Evolutionary conservation across 2,888 invertebrate species (phyloP).

Genomic region (Pseudococcus longispinus): DNA sequence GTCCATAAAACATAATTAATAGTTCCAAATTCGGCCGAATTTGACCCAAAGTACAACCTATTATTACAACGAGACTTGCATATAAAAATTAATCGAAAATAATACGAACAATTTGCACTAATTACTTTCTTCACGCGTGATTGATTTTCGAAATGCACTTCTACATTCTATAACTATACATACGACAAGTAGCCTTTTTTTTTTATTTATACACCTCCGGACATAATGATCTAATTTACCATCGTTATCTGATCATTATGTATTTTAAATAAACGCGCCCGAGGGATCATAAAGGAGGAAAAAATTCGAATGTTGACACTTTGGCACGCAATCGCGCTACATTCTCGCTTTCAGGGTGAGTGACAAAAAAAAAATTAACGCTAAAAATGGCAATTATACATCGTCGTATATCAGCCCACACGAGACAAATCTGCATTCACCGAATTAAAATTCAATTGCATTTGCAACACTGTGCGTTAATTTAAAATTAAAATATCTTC

Average conservation of each 20-base stretch:
- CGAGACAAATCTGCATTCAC: background rate
- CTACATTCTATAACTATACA: background rate
- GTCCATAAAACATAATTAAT: background rate
- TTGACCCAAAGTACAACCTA: conserved; percentile 9
- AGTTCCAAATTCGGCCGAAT: background rate
- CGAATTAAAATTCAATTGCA: conserved; percentile 1
- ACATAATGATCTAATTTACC: background rate
- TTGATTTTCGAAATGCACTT: background rate
- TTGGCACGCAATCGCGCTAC: background rate
- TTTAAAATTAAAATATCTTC: conserved; percentile 1
- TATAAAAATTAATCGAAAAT: background rate
- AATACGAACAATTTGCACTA: background rate
- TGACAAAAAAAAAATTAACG: background rate
- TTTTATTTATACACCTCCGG: background rate
- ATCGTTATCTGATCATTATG: background rate
- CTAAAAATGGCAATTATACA: conserved; percentile 12
- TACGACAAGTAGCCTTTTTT: conserved; percentile 3
- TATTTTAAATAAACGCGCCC: background rate
- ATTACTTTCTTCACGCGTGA: background rate
- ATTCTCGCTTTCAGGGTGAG: background rate
- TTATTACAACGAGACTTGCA: background rate
- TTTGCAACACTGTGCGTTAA: conserved; percentile 2
- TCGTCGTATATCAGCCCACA: background rate
- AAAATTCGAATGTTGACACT: background rate
- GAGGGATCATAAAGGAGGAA: background rate